Base-by-base conservation (phyloP, 2,797 vertebrate genomes). In the Pipistrellus nathusii region DNA sequence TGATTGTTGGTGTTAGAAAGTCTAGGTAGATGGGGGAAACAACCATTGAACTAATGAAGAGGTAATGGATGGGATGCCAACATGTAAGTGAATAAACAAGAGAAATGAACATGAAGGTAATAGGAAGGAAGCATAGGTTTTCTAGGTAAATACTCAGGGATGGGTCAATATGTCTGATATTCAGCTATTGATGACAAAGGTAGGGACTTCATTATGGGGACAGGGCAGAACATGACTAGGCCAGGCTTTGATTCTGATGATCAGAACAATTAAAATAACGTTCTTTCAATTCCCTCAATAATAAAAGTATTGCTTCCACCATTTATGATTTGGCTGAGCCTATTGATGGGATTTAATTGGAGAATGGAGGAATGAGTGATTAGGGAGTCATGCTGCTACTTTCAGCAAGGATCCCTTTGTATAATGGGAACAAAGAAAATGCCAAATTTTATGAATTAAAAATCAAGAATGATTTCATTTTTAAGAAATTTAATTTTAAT, bases 401-500 rank as follows among this genome's bases (percentile, higher is more conserved):
- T 92, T 84, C 20, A 84, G 86, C 23, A 51, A 91, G 66, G 55
- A 64, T 62, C 20, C 57, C 73, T 94, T 85, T 80, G 27, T 64
- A 71, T 77, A 14, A 73, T 25, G 17, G 30, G 35, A 92, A 94
- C 55, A 86, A 76, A 17, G 8, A 73, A 23, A 15, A 57, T 66
- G 53, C 14, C 88, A 72, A 76, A n/a, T 48, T 41, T 69, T 71
- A 51, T 44, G 35, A 92, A 81, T 89, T 76, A 80, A 64, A 87
- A 95, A 35, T 69, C 51, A 35, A 85, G n/a, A 90, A 66, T 32
- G 72, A 86, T 23, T 18, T 73, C 38, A 87, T 57, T 85, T 72
- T 62, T 44, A 57, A 88, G 27, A 92, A 88, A 68, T 62, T 17
- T 85, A 55, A 95, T 90, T 90, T 92, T 23, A 91, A 51, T 68